Evolutionary conservation across 1,140 invertebrate species (phyloP).

Genomic region (Apis cerana): DNA sequence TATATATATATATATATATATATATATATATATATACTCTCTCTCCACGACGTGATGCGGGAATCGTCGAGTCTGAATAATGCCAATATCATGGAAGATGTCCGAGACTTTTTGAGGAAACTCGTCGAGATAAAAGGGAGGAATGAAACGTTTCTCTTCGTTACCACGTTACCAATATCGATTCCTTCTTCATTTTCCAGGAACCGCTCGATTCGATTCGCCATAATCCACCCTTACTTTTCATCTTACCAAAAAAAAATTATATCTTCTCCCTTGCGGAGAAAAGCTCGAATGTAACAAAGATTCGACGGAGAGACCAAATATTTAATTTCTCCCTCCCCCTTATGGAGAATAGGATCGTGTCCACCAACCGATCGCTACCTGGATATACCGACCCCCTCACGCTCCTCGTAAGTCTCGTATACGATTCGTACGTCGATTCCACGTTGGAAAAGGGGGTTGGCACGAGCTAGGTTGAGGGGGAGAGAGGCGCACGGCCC

Average conservation of each 20-base stretch:
- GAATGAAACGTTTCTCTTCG: neutral
- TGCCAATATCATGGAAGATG: slow-evolving; percentile 60
- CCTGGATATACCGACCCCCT: slow-evolving; percentile 16
- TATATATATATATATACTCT: too few relatives aligned
- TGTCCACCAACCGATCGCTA: slow-evolving; percentile 17
- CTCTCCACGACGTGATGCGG: neutral
- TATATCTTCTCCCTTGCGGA: neutral
- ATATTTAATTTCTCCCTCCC: too few relatives aligned
- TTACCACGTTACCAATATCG: slow-evolving; percentile 18
- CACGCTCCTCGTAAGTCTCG: slow-evolving; percentile 11
- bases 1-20: slow-evolving; percentile 24
- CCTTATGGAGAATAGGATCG: slow-evolving; percentile 8
- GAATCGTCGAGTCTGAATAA: slow-evolving; percentile 50
- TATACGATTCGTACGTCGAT: neutral
- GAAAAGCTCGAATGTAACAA: too few relatives aligned
- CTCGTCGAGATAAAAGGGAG: slow-evolving; percentile 44
- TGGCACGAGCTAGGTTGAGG: slow-evolving; percentile 19
- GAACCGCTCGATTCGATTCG: slow-evolving; percentile 9
- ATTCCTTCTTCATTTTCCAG: slow-evolving; percentile 23
- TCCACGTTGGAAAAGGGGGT: slow-evolving; percentile 14
- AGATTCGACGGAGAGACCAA: too few relatives aligned
- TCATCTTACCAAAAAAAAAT: neutral
- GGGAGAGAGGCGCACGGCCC: slow-evolving; percentile 58
- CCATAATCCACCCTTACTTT: neutral
- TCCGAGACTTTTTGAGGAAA: slow-evolving; percentile 57